Percentiles rank a stretch among this genome's conserved stretches.
Evolutionary conservation across 2,797 vertebrate genomes (phyloP).

Genomic region (Catostomus latipinnis): DNA sequence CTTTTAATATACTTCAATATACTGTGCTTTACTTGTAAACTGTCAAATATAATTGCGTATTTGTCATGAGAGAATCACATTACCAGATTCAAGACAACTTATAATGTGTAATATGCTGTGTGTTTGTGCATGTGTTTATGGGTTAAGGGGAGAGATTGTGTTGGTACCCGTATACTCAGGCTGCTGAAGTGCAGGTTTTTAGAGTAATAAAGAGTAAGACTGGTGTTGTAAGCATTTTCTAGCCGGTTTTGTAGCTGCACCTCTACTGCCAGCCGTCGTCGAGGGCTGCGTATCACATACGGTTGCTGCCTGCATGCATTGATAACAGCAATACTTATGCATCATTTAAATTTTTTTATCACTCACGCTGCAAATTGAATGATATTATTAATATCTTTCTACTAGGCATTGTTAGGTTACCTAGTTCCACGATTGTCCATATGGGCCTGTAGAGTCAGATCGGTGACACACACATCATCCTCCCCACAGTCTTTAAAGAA

Average conservation of each 20-base stretch:
- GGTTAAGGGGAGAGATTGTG: not conserved
- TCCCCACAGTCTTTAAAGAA: slow-evolving; percentile 97
- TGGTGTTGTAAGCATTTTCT: slow-evolving; percentile 94
- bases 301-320: slow-evolving; percentile 82
- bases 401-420: slow-evolving; percentile 67
- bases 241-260: slow-evolving; percentile 85
- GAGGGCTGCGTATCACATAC: slow-evolving; percentile 84
- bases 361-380: not conserved
- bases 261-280: slow-evolving; percentile 81
- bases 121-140: too few species aligned
- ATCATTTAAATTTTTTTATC: not conserved
- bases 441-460: slow-evolving; percentile 84
- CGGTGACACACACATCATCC: slow-evolving; percentile 88
- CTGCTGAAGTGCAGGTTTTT: slow-evolving; percentile 91
- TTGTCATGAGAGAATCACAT: too few species aligned
- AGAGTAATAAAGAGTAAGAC: slow-evolving; percentile 86
- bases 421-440: slow-evolving; percentile 87
- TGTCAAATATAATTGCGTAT: too few species aligned
- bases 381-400: not conserved
- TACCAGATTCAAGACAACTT: too few species aligned
- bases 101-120: too few species aligned
- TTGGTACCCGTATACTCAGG: slow-evolving; percentile 79
- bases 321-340: not conserved
- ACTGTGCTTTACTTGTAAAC: too few species aligned
- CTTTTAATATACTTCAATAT: too few species aligned